Evolutionary conservation across 2,888 invertebrate species (phyloP), one percentile per base, ranked within the genome.

Genomic region (Cetonia aurata): DNA sequence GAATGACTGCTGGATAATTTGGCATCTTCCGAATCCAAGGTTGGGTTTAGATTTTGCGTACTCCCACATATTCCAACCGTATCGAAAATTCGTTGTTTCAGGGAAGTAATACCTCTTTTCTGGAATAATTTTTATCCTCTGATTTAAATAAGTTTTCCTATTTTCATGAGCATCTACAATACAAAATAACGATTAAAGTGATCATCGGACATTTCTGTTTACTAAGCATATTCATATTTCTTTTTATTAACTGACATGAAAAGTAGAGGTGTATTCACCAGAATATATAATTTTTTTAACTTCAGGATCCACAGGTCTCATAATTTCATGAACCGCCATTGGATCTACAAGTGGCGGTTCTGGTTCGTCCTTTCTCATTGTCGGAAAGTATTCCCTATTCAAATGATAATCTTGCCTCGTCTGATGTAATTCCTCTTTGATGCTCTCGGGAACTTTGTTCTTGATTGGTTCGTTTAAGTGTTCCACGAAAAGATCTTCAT

Each of bases 31-130:
- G 73, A 76, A 84, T 79, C 87, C 85, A 10, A 84, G 79, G 41
- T 78, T 78, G 31, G 75, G 73, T 62, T 78, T 79, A 15, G 74
- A 77, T 73, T 79, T 82, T 4, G 79, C 72, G 15, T 75, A 72
- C 72, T 87, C 85, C 80, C 85, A 86, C 84, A 88, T 88, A 56
- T 87, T 86, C 89, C 89, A 90, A 1, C 90, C 90, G 81, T 89
- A 89, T 75, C 86, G 86, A 84, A 86, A 89, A 78, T 82, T 88
- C 0, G 86, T 80, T 0, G 83, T 80, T 76, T 87, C 82, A 3
- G 88, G 86, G 77, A 86, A 88, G 76, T 85, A 86, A 75, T 85
- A 89, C 73, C 88, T 86, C 69, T 89, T 86, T 71, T 89, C 89
- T 0, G 89, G 89, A 9, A 86, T 76, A 66, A 86, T 82, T 73